Evolutionary conservation across 2,888 invertebrate species (phyloP), one percentile per base, ranked within the genome.

Genomic region (Ernsta delagoae): DNA sequence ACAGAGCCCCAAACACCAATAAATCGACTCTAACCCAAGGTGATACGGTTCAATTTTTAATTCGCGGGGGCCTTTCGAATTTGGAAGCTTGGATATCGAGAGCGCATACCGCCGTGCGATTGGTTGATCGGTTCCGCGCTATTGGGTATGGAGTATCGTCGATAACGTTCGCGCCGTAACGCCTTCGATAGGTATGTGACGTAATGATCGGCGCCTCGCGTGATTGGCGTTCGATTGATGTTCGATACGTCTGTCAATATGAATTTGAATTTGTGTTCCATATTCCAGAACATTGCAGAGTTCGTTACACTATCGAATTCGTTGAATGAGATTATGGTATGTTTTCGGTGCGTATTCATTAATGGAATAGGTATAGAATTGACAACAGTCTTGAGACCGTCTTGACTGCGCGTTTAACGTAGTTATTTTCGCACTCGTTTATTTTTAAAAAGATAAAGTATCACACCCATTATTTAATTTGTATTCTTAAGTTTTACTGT

Each of bases 81-180:
- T 72, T 80, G 79, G 88, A 43, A 69, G 77, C 74, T 65, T 69
- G 70, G 71, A 72, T 89, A 90, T 90, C 85, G 89, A 92, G 88
- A 85, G 81, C 75, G 83, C 78, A 87, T 75, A 82, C 75, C 73
- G 85, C 76, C 75, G 75, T 74, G 79, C 79, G 81, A 93, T 93
- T 92, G 92, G 93, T 78, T 90, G 94, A 95, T 95, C 94, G 95
- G 95, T 93, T 94, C 89, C 85, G 88, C 90, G 89, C 91, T 85
- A 94, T 94, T 92, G 93, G 93, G 80, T 78, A 82, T 94, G 94
- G 94, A 34, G 94, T n/a, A 90, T 43, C 16, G 61, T 24, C 54
- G 62, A 68, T 68, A 62, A n/a, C 57, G 94, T 94, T 94, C 94
- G 94, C 94, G 94, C 94, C 94, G 89, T 89, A 88, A 88, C 84